Conservation (phyloP, 1,140 invertebrate genomes). For the Platyura marginata region DNA sequence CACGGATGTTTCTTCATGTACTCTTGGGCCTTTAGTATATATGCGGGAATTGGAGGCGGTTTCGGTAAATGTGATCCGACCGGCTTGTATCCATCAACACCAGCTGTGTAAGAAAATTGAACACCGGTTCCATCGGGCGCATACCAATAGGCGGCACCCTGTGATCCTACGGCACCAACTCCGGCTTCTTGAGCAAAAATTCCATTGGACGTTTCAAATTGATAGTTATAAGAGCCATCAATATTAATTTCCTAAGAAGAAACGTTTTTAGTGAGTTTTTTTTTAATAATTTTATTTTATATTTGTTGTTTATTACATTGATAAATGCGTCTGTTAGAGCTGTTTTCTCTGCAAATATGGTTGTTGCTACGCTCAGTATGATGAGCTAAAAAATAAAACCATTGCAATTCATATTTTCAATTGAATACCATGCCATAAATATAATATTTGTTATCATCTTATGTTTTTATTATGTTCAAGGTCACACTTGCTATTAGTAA, state of each 20-base stretch:
- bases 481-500: too few species aligned
- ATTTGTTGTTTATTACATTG: too few species aligned
- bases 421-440: too few species aligned
- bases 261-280: too few species aligned
- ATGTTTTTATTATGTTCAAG: too few species aligned
- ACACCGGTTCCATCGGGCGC: slow-evolving; percentile 27
- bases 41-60: slow-evolving; percentile 12
- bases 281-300: too few species aligned
- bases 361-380: too few species aligned
- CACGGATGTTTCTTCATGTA: slow-evolving; percentile 27
- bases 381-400: too few species aligned
- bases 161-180: slow-evolving; percentile 21
- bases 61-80: slow-evolving; percentile 13
- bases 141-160: slow-evolving; percentile 31
- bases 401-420: too few species aligned
- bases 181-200: slow-evolving; percentile 32
- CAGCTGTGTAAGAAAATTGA: slow-evolving; percentile 30
- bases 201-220: slow-evolving; percentile 36
- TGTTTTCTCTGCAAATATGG: too few species aligned
- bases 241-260: slow-evolving; percentile 22
- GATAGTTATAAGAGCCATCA: slow-evolving; percentile 22
- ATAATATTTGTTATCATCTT: too few species aligned
- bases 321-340: too few species aligned
- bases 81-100: slow-evolving; percentile 37
- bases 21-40: slow-evolving; percentile 24